Conservation (phyloP, 2,888 invertebrate species). For the Byasa hedistus region DNA sequence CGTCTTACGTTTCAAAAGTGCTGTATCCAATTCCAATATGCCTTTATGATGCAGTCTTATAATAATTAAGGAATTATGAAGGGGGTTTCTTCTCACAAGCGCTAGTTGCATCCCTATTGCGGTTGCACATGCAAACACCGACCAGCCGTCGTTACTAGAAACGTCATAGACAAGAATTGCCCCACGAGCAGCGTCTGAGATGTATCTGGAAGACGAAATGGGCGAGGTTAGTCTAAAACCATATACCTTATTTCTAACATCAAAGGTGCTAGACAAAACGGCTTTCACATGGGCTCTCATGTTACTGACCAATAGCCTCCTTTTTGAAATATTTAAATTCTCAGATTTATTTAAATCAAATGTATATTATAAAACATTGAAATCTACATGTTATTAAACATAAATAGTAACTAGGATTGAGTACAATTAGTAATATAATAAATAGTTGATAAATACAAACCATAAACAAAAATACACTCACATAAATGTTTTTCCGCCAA, state of each 20-base stretch:
- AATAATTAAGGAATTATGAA: conserved; percentile 80
- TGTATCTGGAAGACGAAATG: conserved; percentile 59
- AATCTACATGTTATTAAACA: too few relatives aligned
- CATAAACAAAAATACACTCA: conserved; percentile 42
- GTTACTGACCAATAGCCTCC: too few relatives aligned
- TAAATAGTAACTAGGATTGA: too few relatives aligned
- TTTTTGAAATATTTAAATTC: too few relatives aligned
- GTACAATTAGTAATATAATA: too few relatives aligned
- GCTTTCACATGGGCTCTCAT: too few relatives aligned
- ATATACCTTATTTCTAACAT: too few relatives aligned
- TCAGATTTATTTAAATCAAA: too few relatives aligned
- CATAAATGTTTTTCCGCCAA: conserved; percentile 78
- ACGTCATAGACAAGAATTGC: conserved; percentile 85
- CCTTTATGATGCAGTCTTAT: conserved; percentile 82
- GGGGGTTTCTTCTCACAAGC: conserved; percentile 79
- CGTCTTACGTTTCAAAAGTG: conserved; percentile 80
- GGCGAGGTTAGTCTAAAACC: too few relatives aligned
- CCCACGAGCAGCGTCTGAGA: conserved; percentile 85
- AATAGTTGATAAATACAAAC: too few relatives aligned
- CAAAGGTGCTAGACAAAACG: too few relatives aligned
- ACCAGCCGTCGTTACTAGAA: conserved; percentile 80
- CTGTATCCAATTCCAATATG: conserved; percentile 83
- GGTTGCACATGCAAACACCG: conserved; percentile 79
- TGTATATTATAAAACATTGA: too few relatives aligned
- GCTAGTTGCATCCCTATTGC: conserved; percentile 84